Evolutionary conservation across 2,888 invertebrate genomes (phyloP).

Genomic region (Psylliodes chrysocephalus): DNA sequence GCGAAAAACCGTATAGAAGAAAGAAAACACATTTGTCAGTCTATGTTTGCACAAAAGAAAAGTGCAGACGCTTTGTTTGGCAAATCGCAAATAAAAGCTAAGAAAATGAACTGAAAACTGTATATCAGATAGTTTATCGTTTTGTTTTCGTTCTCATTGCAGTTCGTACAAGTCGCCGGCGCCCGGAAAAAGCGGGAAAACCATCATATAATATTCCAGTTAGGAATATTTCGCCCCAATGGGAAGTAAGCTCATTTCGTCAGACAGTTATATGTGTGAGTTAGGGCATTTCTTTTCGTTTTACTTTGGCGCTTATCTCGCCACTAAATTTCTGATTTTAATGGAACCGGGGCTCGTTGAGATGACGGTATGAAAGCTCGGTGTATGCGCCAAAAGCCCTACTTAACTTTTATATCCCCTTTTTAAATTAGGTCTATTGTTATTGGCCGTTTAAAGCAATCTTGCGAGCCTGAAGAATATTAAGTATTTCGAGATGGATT

Average conservation of each 20-base stretch:
- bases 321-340: slow-evolving; percentile 70
- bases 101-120: slow-evolving; percentile 63
- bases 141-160: slow-evolving; percentile 63
- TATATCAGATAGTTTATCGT: slow-evolving; percentile 62
- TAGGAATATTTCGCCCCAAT: slow-evolving; percentile 60
- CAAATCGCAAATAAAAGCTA: slow-evolving; percentile 59
- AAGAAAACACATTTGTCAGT: slow-evolving; percentile 49
- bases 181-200: slow-evolving; percentile 57
- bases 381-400: slow-evolving; percentile 59
- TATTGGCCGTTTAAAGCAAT: slow-evolving; percentile 62
- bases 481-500: slow-evolving; percentile 59
- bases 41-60: slow-evolving; percentile 53
- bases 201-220: slow-evolving; percentile 59
- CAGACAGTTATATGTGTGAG: slow-evolving; percentile 64
- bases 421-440: slow-evolving; percentile 65
- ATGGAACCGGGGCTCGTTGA: slow-evolving; percentile 68
- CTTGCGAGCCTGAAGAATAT: slow-evolving; percentile 60
- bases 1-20: slow-evolving; percentile 19
- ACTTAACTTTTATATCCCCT: slow-evolving; percentile 62
- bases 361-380: slow-evolving; percentile 51
- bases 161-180: slow-evolving; percentile 58
- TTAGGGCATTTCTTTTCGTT: slow-evolving; percentile 64
- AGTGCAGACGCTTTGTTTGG: slow-evolving; percentile 57
- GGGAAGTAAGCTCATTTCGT: slow-evolving; percentile 61
- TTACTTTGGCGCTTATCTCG: slow-evolving; percentile 67